phyloP scores from a whole-genome alignment of 2,113 vertebrate species.

The Mus pahari region DNA sequence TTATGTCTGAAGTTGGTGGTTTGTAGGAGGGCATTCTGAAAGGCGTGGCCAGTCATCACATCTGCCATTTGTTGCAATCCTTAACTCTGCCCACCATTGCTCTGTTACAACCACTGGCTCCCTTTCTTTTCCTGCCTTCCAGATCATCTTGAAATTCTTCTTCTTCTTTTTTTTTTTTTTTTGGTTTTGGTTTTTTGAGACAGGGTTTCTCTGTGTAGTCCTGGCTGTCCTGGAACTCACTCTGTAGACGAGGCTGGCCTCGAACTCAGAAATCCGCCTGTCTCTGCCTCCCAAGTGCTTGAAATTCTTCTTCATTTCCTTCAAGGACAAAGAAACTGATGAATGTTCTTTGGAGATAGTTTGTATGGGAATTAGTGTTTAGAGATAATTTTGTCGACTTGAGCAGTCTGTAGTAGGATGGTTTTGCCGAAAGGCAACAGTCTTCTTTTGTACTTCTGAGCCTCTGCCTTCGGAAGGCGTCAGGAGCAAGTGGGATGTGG shows the following conservation, averaged over 20 bases:
- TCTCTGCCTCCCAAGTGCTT: no score
- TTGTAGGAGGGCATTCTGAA: neutral
- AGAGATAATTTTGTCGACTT: slow-evolving; percentile 39
- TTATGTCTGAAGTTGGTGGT: slow-evolving; percentile 10
- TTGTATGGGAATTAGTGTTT: slow-evolving; percentile 23
- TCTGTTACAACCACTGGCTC: neutral
- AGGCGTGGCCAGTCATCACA: neutral
- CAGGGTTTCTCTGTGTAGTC: no score
- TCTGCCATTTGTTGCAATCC: slow-evolving; percentile 24
- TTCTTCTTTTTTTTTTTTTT: neutral
- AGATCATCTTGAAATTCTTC: neutral
- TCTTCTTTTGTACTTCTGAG: neutral
- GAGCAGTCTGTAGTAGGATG: neutral
- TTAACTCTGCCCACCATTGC: neutral
- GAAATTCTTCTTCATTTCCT: neutral
- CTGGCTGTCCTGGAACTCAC: no score
- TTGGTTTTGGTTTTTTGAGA: no score
- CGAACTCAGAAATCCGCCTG: no score
- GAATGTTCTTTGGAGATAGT: slow-evolving; percentile 7
- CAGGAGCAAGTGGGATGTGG: neutral
- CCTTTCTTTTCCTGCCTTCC: slow-evolving; percentile 3
- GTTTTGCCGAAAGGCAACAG: neutral
- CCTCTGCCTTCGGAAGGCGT: slow-evolving; percentile 14
- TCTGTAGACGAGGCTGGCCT: no score
- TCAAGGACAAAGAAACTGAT: slow-evolving; percentile 23